A percentile compares a stretch with the other conserved stretches of the same genome.
These are phyloP conservation scores for Diuraphis noxia DNA, from an alignment of 1,140 invertebrate genomes.

Conservation along the genomic window DNA sequence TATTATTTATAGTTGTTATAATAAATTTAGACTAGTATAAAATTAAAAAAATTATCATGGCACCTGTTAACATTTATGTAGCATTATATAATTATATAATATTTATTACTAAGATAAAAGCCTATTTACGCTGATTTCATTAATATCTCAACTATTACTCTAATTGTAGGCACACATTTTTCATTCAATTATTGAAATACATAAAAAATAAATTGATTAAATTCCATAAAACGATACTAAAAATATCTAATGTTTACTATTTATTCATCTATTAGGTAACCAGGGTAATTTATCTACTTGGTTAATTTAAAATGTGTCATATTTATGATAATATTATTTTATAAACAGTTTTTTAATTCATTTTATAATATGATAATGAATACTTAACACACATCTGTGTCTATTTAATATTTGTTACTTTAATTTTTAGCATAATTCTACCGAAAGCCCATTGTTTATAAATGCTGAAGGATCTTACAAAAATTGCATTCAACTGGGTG, in stretches of 20 bases:
- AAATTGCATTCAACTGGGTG: slow-evolving; percentile 95
- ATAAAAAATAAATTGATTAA: background rate
- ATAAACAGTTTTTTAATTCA: background rate
- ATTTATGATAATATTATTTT: background rate
- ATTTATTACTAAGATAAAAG: background rate
- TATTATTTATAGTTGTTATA: background rate
- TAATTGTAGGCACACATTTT: background rate
- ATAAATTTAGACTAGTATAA: background rate
- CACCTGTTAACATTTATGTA: background rate
- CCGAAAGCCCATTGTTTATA: slow-evolving; percentile 43
- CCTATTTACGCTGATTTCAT: background rate
- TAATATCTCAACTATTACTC: background rate
- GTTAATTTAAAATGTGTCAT: background rate
- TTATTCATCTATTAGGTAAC: background rate
- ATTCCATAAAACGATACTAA: background rate
- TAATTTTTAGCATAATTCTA: slow-evolving; percentile 54
- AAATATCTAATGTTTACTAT: background rate
- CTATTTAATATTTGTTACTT: background rate
- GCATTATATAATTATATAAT: background rate
- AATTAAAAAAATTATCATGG: background rate
- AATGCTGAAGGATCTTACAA: slow-evolving; percentile 63
- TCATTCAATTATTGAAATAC: background rate
- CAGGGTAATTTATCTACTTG: background rate
- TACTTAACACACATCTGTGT: background rate
- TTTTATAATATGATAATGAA: background rate